These are phyloP conservation scores for Australoheros facetus DNA, from an alignment of 2,797 vertebrate genomes.

Conservation along the genomic window DNA sequence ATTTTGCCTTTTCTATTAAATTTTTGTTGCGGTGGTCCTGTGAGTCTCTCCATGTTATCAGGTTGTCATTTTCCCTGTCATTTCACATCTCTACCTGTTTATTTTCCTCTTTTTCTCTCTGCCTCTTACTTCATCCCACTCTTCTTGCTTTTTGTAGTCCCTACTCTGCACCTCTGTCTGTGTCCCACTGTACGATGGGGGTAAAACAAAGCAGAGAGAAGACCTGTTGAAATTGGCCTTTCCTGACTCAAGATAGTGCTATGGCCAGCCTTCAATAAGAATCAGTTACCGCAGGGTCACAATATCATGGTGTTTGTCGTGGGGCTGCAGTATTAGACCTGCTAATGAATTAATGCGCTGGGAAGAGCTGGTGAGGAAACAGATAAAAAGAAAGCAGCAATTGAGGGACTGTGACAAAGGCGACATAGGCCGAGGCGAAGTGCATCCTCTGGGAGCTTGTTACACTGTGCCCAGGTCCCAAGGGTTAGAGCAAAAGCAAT, in stretches of 20 bases:
- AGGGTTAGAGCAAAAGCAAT: slow-evolving; percentile 83
- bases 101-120: slow-evolving; percentile 22
- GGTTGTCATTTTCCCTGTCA: slow-evolving; percentile 29
- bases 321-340: slow-evolving; percentile 70
- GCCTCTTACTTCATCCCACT: not conserved
- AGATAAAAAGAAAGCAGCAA: slow-evolving; percentile 48
- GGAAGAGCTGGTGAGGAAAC: slow-evolving; percentile 42
- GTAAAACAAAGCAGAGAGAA: slow-evolving; percentile 22
- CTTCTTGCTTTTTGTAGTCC: not conserved
- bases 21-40: slow-evolving; percentile 42
- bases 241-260: slow-evolving; percentile 11
- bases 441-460: slow-evolving; percentile 88
- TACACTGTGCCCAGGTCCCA: slow-evolving; percentile 83
- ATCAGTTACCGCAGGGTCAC: slow-evolving; percentile 36
- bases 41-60: slow-evolving; percentile 47
- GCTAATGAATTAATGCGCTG: slow-evolving; percentile 85
- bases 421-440: slow-evolving; percentile 64
- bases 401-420: slow-evolving; percentile 67
- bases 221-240: slow-evolving; percentile 45
- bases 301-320: slow-evolving; percentile 35
- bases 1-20: slow-evolving; percentile 65
- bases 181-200: not conserved
- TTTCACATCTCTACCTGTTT: slow-evolving; percentile 30
- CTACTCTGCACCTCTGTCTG: slow-evolving; percentile 1
- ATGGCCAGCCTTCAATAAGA: slow-evolving; percentile 30